Conservation (phyloP, 2,797 vertebrate genomes). For the Labeo calbasu region DNA sequence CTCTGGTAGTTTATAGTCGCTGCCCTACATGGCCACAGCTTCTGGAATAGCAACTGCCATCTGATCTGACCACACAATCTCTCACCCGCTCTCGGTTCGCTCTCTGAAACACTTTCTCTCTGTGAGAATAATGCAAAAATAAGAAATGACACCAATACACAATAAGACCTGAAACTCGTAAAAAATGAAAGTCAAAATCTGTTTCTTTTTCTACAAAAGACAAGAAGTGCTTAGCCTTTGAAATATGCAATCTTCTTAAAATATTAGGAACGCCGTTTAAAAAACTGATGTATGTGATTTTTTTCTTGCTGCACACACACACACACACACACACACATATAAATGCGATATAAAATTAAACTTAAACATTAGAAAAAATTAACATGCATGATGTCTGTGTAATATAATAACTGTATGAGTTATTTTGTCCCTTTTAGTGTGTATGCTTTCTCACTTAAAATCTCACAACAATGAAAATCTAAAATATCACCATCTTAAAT, state of each 20-base stretch:
- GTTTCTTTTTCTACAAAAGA: background rate
- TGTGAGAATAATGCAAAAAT: conserved; percentile 1
- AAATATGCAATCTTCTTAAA: background rate
- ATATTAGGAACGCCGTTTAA: background rate
- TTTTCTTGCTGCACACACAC: background rate
- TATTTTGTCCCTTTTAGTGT: too few relatives aligned
- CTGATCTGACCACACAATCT: conserved; percentile 71
- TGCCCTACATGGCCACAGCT: conserved; percentile 84
- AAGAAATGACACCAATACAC: conserved; percentile 5
- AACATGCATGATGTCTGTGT: too few relatives aligned
- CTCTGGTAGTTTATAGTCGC: conserved; percentile 82
- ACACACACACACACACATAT: too few relatives aligned
- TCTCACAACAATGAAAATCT: background rate
- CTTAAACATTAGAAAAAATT: too few relatives aligned
- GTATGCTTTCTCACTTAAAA: background rate
- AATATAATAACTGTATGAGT: too few relatives aligned
- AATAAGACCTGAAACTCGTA: background rate
- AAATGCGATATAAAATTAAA: too few relatives aligned
- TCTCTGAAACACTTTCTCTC: conserved; percentile 55
- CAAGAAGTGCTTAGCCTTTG: background rate
- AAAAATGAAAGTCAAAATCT: background rate
- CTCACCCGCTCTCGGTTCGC: conserved; percentile 54
- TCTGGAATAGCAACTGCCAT: conserved; percentile 87
- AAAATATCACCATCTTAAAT: background rate
- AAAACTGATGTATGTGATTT: background rate